These are phyloP conservation scores for Zaprionus nigranus DNA, from an alignment of 1,140 invertebrate genomes.

Conservation along the genomic window DNA sequence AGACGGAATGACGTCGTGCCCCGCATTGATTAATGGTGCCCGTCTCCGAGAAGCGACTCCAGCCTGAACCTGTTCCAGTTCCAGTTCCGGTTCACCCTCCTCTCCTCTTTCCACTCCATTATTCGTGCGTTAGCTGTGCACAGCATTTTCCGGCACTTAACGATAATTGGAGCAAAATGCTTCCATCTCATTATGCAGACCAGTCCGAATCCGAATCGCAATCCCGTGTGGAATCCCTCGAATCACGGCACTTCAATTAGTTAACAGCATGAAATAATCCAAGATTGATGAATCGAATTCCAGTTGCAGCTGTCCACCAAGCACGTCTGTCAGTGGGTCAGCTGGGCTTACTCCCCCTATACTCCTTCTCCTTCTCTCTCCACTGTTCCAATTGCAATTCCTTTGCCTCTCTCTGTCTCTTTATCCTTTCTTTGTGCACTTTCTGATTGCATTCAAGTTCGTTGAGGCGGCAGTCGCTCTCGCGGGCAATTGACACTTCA, in stretches of 20 bases:
- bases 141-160: conserved; percentile 80
- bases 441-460: conserved; percentile 39
- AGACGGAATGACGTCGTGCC: conserved; percentile 66
- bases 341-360: not conserved
- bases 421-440: not conserved
- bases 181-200: conserved; percentile 77
- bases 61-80: conserved; percentile 21
- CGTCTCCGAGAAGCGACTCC: conserved; percentile 23
- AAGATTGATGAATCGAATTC: conserved; percentile 42
- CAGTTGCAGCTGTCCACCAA: not conserved
- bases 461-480: conserved; percentile 16
- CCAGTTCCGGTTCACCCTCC: conserved; percentile 14
- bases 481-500: conserved; percentile 41
- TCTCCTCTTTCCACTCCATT: conserved; percentile 52
- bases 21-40: conserved; percentile 70
- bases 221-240: conserved; percentile 32
- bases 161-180: conserved; percentile 76
- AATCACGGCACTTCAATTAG: conserved; percentile 78
- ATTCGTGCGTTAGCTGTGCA: conserved; percentile 48
- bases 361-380: not conserved
- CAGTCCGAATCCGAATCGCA: not conserved
- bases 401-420: not conserved
- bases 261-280: conserved; percentile 56
- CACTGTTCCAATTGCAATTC: not conserved
- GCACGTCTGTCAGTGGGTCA: conserved; percentile 13